Conservation (phyloP, 2,888 invertebrate genomes). For the Idaea aversata region DNA sequence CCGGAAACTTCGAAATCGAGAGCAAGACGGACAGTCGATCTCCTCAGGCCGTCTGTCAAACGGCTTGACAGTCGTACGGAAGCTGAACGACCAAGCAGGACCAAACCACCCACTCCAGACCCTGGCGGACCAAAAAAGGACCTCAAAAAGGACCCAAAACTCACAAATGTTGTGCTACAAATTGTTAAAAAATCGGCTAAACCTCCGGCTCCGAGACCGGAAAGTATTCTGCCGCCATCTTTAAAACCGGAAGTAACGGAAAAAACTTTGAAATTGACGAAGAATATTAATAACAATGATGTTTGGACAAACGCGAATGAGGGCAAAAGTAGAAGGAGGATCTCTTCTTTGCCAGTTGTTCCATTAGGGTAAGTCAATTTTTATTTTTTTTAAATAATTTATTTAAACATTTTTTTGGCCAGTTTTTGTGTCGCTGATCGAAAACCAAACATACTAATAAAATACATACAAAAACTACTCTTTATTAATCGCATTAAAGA, state of each 20-base stretch:
- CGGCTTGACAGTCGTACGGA: conserved; percentile 47
- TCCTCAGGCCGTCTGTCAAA: conserved; percentile 44
- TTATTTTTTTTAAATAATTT: neutral
- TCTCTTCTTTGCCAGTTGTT: conserved; percentile 36
- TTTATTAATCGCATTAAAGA: conserved; percentile 17
- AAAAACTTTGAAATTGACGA: conserved; percentile 54
- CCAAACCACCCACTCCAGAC: conserved; percentile 49
- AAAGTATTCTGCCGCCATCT: conserved; percentile 58
- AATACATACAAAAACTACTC: conserved; percentile 37
- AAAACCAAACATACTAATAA: conserved; percentile 31
- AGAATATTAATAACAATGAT: conserved; percentile 72
- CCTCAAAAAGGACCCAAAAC: conserved; percentile 50
- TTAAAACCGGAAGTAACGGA: conserved; percentile 49
- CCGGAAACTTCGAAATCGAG: conserved; percentile 48
- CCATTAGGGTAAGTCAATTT: conserved; percentile 50
- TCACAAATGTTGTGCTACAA: conserved; percentile 60
- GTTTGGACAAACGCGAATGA: conserved; percentile 65
- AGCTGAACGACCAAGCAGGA: conserved; percentile 55
- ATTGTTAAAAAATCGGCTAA: conserved; percentile 62
- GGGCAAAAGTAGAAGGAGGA: conserved; percentile 45
- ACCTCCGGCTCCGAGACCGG: conserved; percentile 34
- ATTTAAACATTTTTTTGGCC: conserved; percentile 12
- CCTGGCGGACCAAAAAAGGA: conserved; percentile 45
- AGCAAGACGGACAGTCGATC: conserved; percentile 45
- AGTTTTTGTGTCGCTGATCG: conserved; percentile 37